A percentile compares a stretch with the other conserved stretches of the same genome.
These are phyloP conservation scores for Leptobrachium leishanense DNA, from an alignment of 2,113 vertebrate species.

Conservation along the genomic window DNA sequence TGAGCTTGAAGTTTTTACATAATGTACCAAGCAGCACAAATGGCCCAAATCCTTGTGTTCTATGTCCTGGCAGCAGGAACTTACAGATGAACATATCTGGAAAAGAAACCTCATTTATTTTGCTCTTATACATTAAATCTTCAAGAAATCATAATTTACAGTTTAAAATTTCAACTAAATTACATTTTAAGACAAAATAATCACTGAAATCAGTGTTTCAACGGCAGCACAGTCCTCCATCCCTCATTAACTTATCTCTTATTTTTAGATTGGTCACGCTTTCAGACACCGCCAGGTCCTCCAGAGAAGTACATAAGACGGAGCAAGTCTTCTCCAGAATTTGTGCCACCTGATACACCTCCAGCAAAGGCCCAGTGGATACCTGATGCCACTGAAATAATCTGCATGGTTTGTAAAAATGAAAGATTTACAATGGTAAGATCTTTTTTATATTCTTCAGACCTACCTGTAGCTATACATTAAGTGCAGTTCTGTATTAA, in stretches of 20 bases:
- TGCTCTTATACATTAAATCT: too few species aligned
- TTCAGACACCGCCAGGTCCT: constrained; percentile 48
- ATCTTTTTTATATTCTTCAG: neutral
- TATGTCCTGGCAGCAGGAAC: too few species aligned
- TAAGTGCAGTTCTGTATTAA: too few species aligned
- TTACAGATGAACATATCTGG: too few species aligned
- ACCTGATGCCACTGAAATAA: constrained; percentile 77
- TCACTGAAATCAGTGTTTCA: neutral
- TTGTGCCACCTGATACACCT: constrained; percentile 85
- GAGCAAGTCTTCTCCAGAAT: constrained; percentile 67
- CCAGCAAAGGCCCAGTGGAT: constrained; percentile 89
- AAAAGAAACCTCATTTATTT: too few species aligned
- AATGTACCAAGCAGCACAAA: too few species aligned
- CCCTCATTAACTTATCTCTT: neutral
- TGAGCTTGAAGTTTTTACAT: too few species aligned
- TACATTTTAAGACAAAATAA: too few species aligned
- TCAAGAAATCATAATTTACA: too few species aligned
- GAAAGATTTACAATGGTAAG: constrained; percentile 97
- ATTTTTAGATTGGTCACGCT: constrained; percentile 5
- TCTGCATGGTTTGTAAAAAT: constrained; percentile 90
- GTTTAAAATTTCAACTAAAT: too few species aligned
- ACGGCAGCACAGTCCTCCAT: neutral
- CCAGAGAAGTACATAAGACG: constrained; percentile 68
- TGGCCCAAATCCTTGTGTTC: too few species aligned
- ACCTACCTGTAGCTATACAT: too few species aligned